These are phyloP conservation scores for Himantopus leucocephalus DNA, from an alignment of 2,113 vertebrate genomes.

Conservation along the genomic window DNA sequence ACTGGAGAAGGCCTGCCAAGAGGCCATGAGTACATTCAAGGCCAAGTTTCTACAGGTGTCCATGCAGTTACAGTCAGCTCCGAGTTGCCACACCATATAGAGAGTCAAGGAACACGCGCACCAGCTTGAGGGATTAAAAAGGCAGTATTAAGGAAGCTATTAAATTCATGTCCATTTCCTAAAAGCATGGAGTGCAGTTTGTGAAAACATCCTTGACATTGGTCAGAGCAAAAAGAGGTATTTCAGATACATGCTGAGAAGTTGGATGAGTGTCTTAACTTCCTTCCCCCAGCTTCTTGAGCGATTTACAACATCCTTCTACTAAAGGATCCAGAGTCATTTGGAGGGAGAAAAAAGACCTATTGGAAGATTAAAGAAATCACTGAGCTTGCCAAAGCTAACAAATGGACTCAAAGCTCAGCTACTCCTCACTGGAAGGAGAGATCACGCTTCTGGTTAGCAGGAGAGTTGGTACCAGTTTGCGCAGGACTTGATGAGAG, in stretches of 20 bases:
- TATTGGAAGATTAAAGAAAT: conserved; percentile 45
- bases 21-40: background rate
- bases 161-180: conserved; percentile 13
- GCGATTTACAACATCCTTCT: conserved; percentile 34
- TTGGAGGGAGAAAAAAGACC: background rate
- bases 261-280: conserved; percentile 6
- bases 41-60: conserved; percentile 54
- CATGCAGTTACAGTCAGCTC: background rate
- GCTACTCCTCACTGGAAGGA: background rate
- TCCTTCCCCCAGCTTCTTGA: conserved; percentile 22
- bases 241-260: conserved; percentile 9
- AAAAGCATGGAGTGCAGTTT: background rate
- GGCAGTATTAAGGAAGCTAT: background rate
- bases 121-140: background rate
- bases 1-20: conserved; percentile 8
- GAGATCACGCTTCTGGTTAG: background rate
- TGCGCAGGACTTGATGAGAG: background rate
- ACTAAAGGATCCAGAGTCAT: conserved; percentile 8
- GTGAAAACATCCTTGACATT: background rate
- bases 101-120: background rate
- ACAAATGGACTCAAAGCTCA: background rate
- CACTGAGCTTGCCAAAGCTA: background rate
- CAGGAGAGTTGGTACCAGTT: background rate
- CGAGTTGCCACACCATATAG: background rate
- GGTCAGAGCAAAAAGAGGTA: background rate